A percentile compares a stretch with the other conserved stretches of the same genome.
Evolutionary conservation across 2,888 invertebrate genomes (phyloP).

Genomic region (Pycnomerus fuliginosus): DNA sequence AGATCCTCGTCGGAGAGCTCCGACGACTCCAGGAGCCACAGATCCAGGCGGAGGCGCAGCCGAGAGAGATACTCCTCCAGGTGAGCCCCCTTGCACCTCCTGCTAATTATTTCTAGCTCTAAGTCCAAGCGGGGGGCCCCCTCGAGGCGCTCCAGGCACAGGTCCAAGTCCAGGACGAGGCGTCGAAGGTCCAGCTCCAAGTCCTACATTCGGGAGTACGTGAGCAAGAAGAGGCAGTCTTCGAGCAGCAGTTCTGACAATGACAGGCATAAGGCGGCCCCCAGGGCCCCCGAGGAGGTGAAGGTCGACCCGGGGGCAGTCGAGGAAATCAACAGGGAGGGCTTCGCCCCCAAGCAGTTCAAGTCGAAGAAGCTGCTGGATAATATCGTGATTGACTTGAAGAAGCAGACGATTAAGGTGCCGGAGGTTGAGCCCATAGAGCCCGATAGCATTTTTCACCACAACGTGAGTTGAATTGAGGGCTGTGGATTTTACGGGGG

Average conservation of each 20-base stretch:
- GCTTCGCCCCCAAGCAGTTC: slow-evolving; percentile 63
- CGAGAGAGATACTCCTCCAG: slow-evolving; percentile 42
- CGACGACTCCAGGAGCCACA: slow-evolving; percentile 36
- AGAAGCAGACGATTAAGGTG: slow-evolving; percentile 68
- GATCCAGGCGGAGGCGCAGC: slow-evolving; percentile 34
- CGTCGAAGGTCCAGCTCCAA: slow-evolving; percentile 47
- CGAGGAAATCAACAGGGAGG: slow-evolving; percentile 71
- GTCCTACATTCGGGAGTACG: slow-evolving; percentile 48
- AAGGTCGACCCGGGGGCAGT: slow-evolving; percentile 61
- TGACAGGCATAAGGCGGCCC: too few species aligned
- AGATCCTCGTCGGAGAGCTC: slow-evolving; percentile 48
- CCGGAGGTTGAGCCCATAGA: slow-evolving; percentile 59
- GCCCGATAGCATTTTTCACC: slow-evolving; percentile 66
- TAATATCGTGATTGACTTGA: slow-evolving; percentile 73
- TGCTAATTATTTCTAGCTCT: slow-evolving; percentile 18
- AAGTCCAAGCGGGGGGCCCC: slow-evolving; percentile 15
- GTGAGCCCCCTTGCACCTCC: too few species aligned
- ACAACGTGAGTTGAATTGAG: slow-evolving; percentile 57
- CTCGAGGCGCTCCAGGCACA: slow-evolving; percentile 29
- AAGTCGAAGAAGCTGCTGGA: slow-evolving; percentile 62
- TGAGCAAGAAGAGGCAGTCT: slow-evolving; percentile 38
- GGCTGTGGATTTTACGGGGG: slow-evolving; percentile 5
- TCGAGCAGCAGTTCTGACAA: slow-evolving; percentile 30
- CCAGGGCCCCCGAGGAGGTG: slow-evolving; percentile 42
- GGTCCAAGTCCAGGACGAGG: slow-evolving; percentile 29